Conservation (phyloP, 2,797 vertebrate species). For the Hippopotamyrus pictus region DNA sequence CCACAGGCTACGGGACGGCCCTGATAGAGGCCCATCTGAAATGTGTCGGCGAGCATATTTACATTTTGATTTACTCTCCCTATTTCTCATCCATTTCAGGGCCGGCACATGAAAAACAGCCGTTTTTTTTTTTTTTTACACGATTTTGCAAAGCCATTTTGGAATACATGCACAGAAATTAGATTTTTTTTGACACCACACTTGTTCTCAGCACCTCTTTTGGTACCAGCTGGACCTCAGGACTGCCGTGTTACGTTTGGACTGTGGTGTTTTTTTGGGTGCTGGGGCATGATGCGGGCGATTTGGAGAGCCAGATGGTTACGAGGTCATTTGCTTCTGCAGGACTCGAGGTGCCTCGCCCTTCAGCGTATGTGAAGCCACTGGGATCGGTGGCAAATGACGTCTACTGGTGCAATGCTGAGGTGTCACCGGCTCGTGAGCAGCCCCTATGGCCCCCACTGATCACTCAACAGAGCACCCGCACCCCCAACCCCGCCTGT, state of each 20-base stretch:
- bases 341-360: background rate
- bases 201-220: background rate
- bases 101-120: background rate
- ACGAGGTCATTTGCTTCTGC: background rate
- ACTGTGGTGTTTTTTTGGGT: background rate
- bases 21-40: constrained; percentile 17
- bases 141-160: background rate
- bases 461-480: background rate
- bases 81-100: constrained; percentile 5
- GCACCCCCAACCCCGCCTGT: background rate
- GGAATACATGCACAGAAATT: background rate
- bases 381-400: background rate
- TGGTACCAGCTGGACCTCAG: background rate
- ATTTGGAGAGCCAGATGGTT: background rate
- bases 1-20: background rate
- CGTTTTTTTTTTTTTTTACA: background rate
- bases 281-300: background rate
- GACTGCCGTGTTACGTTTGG: background rate
- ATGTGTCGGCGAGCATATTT: constrained; percentile 8
- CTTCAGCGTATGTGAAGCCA: background rate
- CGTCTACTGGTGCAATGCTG: background rate
- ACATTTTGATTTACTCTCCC: constrained; percentile 12
- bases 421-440: background rate
- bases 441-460: background rate
- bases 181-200: background rate